These are phyloP conservation scores for Trachymyrmex septentrionalis DNA, from an alignment of 1,140 invertebrate species.

Conservation along the genomic window DNA sequence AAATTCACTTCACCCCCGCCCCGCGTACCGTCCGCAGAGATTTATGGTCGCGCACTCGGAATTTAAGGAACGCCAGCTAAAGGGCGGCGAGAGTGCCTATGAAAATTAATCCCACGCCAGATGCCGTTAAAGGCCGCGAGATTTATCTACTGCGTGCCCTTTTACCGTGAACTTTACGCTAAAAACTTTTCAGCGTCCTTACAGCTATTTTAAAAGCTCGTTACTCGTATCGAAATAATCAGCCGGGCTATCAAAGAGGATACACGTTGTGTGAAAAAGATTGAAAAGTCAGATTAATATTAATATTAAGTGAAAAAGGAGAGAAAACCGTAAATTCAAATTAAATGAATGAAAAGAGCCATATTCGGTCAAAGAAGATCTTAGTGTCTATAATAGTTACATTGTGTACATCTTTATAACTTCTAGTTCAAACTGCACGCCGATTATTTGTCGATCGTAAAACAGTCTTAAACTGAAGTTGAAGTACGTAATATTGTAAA, in stretches of 20 bases:
- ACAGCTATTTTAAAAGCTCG: conserved; percentile 54
- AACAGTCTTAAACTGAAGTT: too few relatives aligned
- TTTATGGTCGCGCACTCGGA: conserved; percentile 38
- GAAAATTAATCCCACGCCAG: conserved; percentile 65
- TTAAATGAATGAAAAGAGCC: too few relatives aligned
- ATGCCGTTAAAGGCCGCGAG: conserved; percentile 60
- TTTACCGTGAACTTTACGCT: conserved; percentile 54
- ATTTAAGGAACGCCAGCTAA: conserved; percentile 63
- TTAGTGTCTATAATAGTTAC: too few relatives aligned
- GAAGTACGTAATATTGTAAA: too few relatives aligned
- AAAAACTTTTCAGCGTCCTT: conserved; percentile 42
- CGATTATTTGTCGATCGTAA: too few relatives aligned
- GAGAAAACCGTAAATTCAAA: too few relatives aligned
- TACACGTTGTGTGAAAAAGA: neutral
- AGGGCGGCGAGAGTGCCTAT: conserved; percentile 52
- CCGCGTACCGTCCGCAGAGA: conserved; percentile 10
- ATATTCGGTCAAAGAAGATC: too few relatives aligned
- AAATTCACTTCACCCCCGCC: conserved; percentile 3
- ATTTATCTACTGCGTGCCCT: conserved; percentile 59
- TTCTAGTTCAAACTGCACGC: too few relatives aligned
- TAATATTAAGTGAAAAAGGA: neutral
- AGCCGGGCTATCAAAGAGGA: neutral
- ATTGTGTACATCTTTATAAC: too few relatives aligned
- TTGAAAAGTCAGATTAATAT: neutral
- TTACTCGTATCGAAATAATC: conserved; percentile 53